phyloP scores from a whole-genome alignment of 2,797 vertebrate species.

The Pristis pectinata region DNA sequence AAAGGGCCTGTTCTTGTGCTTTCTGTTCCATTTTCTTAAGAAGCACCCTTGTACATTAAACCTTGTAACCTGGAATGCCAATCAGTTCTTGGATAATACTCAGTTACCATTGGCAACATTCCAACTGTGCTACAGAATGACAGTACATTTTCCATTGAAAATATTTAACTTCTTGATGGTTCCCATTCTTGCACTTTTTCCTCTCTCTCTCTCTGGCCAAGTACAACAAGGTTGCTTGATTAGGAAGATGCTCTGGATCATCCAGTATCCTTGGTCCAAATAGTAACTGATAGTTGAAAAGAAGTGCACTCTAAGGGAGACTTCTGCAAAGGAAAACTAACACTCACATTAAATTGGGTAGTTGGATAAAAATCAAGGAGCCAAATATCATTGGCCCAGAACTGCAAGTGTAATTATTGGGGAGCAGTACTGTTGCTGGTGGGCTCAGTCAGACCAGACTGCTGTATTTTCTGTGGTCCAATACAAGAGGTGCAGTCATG shows the following conservation, averaged over 20 bases:
- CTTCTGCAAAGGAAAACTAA: not conserved
- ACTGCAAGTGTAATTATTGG: not conserved
- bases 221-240: not conserved
- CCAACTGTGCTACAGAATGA: not conserved
- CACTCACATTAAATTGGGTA: not conserved
- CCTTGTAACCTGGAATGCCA: not conserved
- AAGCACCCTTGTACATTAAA: not conserved
- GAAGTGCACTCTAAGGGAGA: not conserved
- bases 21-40: too few species aligned
- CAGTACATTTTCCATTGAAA: not conserved
- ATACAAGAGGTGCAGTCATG: not conserved
- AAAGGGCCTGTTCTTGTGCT: too few species aligned
- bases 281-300: not conserved
- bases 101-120: not conserved
- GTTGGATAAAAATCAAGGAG: not conserved
- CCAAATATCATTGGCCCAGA: not conserved
- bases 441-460: not conserved
- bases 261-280: not conserved
- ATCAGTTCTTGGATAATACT: not conserved
- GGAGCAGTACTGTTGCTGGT: not conserved
- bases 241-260: not conserved
- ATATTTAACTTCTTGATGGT: not conserved
- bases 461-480: not conserved
- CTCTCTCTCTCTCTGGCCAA: too few species aligned
- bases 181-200: slow-evolving; percentile 6